Conservation (phyloP, 2,113 vertebrate species). For the Castor canadensis region DNA sequence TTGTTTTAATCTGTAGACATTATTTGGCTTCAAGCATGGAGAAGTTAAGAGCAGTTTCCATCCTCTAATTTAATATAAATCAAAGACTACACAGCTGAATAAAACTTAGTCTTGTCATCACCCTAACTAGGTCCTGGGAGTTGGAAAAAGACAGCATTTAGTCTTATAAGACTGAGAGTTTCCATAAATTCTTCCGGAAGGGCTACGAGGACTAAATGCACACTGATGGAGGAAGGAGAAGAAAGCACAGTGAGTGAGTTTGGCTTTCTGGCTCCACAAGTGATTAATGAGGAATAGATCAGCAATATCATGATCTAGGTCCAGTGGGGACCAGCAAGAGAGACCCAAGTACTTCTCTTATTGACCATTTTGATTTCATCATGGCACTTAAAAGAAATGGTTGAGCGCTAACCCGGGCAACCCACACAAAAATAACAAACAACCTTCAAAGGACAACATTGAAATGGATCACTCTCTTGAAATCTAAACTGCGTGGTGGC, state of each 20-base stretch:
- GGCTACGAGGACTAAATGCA: neutral
- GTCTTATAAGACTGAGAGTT: rapidly evolving
- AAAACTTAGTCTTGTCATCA: neutral
- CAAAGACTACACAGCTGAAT: neutral
- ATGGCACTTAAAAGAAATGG: neutral
- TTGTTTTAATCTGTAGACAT: neutral
- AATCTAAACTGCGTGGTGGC: neutral
- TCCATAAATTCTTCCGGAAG: neutral
- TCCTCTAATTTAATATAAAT: neutral
- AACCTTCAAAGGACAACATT: neutral
- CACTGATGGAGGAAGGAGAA: neutral
- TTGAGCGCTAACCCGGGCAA: neutral
- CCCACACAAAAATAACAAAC: neutral
- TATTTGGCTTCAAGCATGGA: neutral
- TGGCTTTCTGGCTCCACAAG: neutral
- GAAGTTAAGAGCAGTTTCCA: neutral
- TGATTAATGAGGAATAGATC: neutral
- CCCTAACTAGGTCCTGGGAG: neutral
- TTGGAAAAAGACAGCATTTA: neutral
- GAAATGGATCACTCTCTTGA: neutral
- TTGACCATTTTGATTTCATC: neutral
- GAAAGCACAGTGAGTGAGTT: neutral
- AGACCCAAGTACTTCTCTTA: neutral
- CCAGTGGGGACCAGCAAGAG: neutral
- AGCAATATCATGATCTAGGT: neutral